Evolutionary conservation across 1,140 invertebrate species (phyloP), one percentile per base, ranked within the genome.

Genomic region (Metaphire vulgaris): DNA sequence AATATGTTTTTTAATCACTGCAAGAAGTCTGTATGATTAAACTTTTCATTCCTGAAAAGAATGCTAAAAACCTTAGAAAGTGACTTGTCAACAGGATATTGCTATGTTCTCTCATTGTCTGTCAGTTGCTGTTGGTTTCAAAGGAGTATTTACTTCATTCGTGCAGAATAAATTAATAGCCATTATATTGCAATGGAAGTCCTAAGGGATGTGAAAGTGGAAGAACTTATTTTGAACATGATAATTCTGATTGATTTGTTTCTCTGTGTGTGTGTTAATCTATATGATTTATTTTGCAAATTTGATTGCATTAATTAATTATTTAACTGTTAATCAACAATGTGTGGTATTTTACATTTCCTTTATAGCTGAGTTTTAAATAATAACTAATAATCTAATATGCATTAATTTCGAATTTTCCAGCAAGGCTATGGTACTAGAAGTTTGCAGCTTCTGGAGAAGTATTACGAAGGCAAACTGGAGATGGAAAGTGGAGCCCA

Each of bases 341-440:
- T n/a, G n/a, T n/a, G n/a, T n/a, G n/a, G n/a, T n/a, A n/a, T n/a
- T n/a, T n/a, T n/a, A n/a, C n/a, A n/a, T n/a, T n/a, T n/a, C n/a
- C n/a, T n/a, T n/a, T n/a, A n/a, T n/a, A n/a, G n/a, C n/a, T n/a
- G n/a, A n/a, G n/a, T n/a, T n/a, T n/a, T n/a, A n/a, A n/a, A n/a
- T n/a, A n/a, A n/a, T n/a, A n/a, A n/a, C n/a, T n/a, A n/a, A n/a
- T n/a, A n/a, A n/a, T n/a, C n/a, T n/a, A n/a, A n/a, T n/a, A n/a
- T n/a, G n/a, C n/a, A n/a, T n/a, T n/a, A n/a, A n/a, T n/a, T n/a
- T n/a, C n/a, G n/a, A n/a, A n/a, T n/a, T n/a, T n/a, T 33, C 76
- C 83, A 94, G 90, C 98, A 97, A 94, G 96, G 97, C 14, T 99
- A 99, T 86, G 97, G 97, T 6, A 90, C 89, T 67, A 88, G 92